Base-by-base conservation (phyloP, 2,113 vertebrate species). In the Triplophysa dalaica region DNA sequence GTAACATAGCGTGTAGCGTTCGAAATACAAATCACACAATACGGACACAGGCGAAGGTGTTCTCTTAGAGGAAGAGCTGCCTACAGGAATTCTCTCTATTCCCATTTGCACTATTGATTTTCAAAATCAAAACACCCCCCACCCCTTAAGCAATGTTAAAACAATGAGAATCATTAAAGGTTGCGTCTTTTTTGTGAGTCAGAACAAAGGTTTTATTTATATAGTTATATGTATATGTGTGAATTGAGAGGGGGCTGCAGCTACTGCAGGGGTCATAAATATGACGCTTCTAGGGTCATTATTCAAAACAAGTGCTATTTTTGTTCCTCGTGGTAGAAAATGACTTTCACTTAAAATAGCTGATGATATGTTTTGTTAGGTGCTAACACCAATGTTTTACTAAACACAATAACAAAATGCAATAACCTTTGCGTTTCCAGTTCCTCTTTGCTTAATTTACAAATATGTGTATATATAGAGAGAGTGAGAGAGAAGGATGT, bases 21-120 rank as follows among this genome's bases (percentile, higher is more conserved):
- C 62, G 26, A 73, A 78, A 68, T 78, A 81, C 75, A 78, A 81
- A 80, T 70, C 73, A 81, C 65, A 76, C 65, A 62, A 61, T 38
- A 67, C 38, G 19, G 45, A 67, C 16, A 3, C 48, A 58, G 70
- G 50, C 24, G 1, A 62, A 70, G 68, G 61, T 64, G 26, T 65
- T 70, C 24, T 72, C 56, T n/a, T 58, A 80, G 50, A 22, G 24
- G 6, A 41, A 7, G 14, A 64, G 38, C 19, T 38, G 48, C 60
- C 60, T n/a, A 24, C 19, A 54, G 69, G 29, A 56, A 65, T 64
- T 80, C 78, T 80, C 43, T 62, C n/a, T 56, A 12, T 63, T 65
- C 54, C 60, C 38, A 66, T 81, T 76, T 60, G 76, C 61, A 74
- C 41, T 76, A 81, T 76, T 54, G 80, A 81, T 81, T 69, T 70